Evolutionary conservation across 2,113 vertebrate genomes (phyloP).

Genomic region (Labeo catla): DNA sequence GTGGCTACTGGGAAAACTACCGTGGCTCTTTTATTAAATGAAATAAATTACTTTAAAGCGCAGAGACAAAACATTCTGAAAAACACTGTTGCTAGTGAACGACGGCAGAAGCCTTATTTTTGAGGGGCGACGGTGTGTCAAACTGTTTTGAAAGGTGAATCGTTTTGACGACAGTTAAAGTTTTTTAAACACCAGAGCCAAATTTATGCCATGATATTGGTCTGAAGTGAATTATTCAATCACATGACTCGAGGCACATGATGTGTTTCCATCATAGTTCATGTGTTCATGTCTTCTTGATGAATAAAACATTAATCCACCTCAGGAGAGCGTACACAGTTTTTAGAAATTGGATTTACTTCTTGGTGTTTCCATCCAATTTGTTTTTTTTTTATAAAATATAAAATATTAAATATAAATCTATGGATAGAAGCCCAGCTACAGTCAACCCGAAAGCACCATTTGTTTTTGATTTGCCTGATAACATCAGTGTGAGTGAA

Average conservation of each 20-base stretch:
- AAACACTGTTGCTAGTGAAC: not conserved
- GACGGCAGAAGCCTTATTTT: not conserved
- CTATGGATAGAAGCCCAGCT: not conserved
- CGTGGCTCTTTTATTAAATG: not conserved
- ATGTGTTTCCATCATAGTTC: not conserved
- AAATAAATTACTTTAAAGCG: not conserved
- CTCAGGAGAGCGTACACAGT: not conserved
- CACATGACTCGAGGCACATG: not conserved
- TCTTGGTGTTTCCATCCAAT: not conserved
- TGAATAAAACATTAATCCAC: constrained; percentile 7
- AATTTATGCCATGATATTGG: not conserved
- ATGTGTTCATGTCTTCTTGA: not conserved
- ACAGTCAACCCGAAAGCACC: not conserved
- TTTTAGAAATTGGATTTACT: not conserved
- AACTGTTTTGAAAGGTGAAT: not conserved
- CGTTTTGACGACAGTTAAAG: not conserved
- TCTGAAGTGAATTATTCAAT: not conserved
- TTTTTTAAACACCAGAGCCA: not conserved
- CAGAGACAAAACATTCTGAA: not conserved
- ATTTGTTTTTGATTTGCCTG: not conserved
- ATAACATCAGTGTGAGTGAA: not conserved
- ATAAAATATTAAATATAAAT: not conserved
- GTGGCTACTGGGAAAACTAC: not conserved
- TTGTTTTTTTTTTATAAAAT: not conserved
- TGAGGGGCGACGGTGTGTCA: not conserved